Percentiles rank a stretch among this genome's conserved stretches.
Evolutionary conservation across 1,140 invertebrate species (phyloP).

Genomic region (Pseudomyrmex concolor): DNA sequence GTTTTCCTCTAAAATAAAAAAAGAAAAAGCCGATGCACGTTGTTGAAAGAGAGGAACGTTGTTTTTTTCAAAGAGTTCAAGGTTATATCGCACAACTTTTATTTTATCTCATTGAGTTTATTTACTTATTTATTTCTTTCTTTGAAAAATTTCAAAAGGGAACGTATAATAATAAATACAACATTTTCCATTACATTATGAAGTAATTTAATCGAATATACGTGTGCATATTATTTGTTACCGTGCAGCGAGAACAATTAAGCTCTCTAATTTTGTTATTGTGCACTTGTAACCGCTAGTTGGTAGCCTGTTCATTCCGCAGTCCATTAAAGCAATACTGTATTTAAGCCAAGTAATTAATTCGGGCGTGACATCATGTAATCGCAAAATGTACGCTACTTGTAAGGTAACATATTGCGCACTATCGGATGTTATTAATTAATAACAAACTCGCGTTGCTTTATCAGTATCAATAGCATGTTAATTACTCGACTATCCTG

Average conservation of each 20-base stretch:
- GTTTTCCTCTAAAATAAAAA: too few relatives aligned
- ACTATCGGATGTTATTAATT: slow-evolving; percentile 45
- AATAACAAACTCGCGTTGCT: background rate
- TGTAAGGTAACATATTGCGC: slow-evolving; percentile 13
- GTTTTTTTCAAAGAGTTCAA: too few relatives aligned
- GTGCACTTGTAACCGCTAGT: background rate
- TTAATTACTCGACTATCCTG: slow-evolving; percentile 25
- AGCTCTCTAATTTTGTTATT: slow-evolving; percentile 16
- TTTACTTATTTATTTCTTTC: too few relatives aligned
- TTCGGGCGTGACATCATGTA: slow-evolving; percentile 9
- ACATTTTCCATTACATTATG: too few relatives aligned
- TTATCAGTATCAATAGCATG: slow-evolving; percentile 27
- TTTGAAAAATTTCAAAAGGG: too few relatives aligned
- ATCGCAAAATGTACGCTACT: slow-evolving; percentile 19
- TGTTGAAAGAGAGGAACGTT: too few relatives aligned
- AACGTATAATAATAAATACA: too few relatives aligned
- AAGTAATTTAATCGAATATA: background rate
- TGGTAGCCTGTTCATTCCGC: background rate
- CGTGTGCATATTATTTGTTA: background rate
- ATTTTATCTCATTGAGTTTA: too few relatives aligned
- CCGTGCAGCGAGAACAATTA: background rate
- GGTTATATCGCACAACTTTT: too few relatives aligned
- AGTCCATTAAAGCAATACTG: slow-evolving; percentile 40
- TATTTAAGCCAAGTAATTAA: slow-evolving; percentile 37
- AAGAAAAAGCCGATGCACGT: background rate